Percentiles rank a stretch among this genome's conserved stretches.
Evolutionary conservation across 1,140 invertebrate genomes (phyloP).

Genomic region (Macrotrachela quadricornifera): DNA sequence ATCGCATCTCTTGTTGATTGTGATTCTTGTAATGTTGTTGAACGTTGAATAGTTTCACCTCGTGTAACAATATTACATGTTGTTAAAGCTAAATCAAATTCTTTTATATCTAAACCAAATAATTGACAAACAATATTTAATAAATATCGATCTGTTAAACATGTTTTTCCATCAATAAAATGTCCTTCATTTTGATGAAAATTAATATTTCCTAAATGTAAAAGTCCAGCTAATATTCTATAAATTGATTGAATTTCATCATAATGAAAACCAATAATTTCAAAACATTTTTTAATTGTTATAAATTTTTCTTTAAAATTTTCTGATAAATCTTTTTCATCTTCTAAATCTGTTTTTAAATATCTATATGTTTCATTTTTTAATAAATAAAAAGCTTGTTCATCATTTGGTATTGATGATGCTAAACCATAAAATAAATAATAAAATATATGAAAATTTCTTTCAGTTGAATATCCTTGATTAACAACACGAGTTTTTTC

Average conservation of each 20-base stretch:
- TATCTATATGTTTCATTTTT: too few species aligned
- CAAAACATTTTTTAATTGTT: constrained; percentile 26
- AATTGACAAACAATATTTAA: constrained; percentile 29
- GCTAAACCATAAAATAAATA: constrained; percentile 55
- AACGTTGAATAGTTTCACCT: constrained; percentile 54
- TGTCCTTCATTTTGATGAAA: constrained; percentile 46
- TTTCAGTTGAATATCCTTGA: constrained; percentile 47
- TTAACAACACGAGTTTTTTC: constrained; percentile 60
- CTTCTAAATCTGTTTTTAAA: too few species aligned
- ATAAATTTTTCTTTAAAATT: constrained; percentile 18
- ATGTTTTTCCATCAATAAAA: constrained; percentile 44
- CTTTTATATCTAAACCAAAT: constrained; percentile 48
- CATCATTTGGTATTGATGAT: too few species aligned
- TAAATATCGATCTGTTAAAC: constrained; percentile 15
- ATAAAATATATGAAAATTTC: constrained; percentile 67
- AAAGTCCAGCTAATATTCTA: constrained; percentile 47
- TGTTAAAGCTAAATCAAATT: constrained; percentile 56
- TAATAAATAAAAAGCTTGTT: too few species aligned
- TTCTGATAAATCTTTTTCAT: too few species aligned
- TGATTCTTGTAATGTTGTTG: constrained; percentile 45
- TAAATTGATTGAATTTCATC: constrained; percentile 51
- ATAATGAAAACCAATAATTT: constrained; percentile 26
- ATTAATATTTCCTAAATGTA: constrained; percentile 56
- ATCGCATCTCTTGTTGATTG: constrained; percentile 91
- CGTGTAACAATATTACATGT: constrained; percentile 54